phyloP scores from a whole-genome alignment of 92 coral and sea anemone species.

The Hydrozoanthus gracilis region DNA sequence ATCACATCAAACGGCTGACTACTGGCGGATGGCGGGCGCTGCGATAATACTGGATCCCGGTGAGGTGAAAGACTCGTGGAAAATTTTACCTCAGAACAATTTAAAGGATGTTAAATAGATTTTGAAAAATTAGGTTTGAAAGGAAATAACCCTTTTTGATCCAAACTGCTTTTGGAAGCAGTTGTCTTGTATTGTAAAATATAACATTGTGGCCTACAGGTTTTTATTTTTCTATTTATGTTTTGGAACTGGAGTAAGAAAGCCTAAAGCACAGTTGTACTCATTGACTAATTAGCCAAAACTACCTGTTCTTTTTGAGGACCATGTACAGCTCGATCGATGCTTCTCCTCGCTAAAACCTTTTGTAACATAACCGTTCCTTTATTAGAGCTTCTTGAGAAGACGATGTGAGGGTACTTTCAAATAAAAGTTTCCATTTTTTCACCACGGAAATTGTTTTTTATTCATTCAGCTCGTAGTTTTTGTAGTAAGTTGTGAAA shows the following conservation, averaged over 20 bases:
- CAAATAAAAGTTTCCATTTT: too few species aligned
- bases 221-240: slow-evolving; percentile 12
- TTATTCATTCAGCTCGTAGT: too few species aligned
- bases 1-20: slow-evolving; percentile 72
- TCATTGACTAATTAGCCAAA: neutral
- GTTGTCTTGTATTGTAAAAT: slow-evolving; percentile 1
- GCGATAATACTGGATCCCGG: slow-evolving; percentile 93
- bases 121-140: neutral
- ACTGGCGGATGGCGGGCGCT: slow-evolving; percentile 79
- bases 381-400: too few species aligned
- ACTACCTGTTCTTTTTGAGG: too few species aligned
- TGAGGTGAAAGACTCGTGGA: slow-evolving; percentile 80
- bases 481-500: too few species aligned
- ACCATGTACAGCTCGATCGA: too few species aligned
- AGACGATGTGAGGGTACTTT: too few species aligned
- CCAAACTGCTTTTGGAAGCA: neutral
- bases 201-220: neutral
- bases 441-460: too few species aligned
- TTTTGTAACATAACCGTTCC: too few species aligned
- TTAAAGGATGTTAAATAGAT: neutral
- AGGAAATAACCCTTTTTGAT: too few species aligned
- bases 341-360: too few species aligned
- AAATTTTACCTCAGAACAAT: slow-evolving; percentile 60
- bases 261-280: slow-evolving; percentile 4
- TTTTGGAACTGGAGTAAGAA: neutral